Conservation (phyloP, 2,113 vertebrate genomes). For the Brachyistius frenatus region DNA sequence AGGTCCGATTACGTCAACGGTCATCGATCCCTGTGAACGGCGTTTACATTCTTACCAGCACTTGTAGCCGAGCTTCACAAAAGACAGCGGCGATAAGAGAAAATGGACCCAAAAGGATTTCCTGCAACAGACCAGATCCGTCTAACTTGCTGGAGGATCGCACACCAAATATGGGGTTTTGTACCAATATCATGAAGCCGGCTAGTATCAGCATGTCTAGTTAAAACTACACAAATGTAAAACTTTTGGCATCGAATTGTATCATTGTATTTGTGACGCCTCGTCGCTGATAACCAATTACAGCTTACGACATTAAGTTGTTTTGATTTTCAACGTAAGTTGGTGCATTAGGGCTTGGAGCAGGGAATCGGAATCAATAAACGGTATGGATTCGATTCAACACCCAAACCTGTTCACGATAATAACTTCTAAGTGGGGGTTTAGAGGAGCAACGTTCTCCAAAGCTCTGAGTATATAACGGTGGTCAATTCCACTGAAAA, state of each 20-base stretch:
- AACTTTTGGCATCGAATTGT: too few species aligned
- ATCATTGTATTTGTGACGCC: too few species aligned
- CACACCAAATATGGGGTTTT: neutral
- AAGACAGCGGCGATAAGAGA: neutral
- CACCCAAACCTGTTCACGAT: slow-evolving; percentile 24
- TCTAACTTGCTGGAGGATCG: neutral
- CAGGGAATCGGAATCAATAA: neutral
- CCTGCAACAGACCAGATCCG: neutral
- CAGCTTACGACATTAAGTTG: neutral
- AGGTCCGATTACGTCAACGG: neutral
- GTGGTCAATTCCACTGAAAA: slow-evolving; percentile 50
- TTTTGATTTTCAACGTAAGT: neutral
- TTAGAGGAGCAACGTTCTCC: slow-evolving; percentile 48
- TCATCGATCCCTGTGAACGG: neutral
- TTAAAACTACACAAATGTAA: neutral
- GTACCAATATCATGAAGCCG: neutral
- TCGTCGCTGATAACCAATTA: too few species aligned
- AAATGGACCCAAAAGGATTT: neutral
- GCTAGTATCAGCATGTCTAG: neutral
- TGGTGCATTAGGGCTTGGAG: neutral
- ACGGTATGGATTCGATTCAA: neutral
- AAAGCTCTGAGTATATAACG: slow-evolving; percentile 39
- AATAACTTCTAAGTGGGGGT: neutral
- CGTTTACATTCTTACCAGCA: neutral
- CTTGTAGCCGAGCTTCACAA: neutral